Percentiles rank a stretch among this genome's conserved stretches.
These are phyloP conservation scores for Hylaeus anthracinus DNA, from an alignment of 1,140 invertebrate genomes.

Conservation along the genomic window DNA sequence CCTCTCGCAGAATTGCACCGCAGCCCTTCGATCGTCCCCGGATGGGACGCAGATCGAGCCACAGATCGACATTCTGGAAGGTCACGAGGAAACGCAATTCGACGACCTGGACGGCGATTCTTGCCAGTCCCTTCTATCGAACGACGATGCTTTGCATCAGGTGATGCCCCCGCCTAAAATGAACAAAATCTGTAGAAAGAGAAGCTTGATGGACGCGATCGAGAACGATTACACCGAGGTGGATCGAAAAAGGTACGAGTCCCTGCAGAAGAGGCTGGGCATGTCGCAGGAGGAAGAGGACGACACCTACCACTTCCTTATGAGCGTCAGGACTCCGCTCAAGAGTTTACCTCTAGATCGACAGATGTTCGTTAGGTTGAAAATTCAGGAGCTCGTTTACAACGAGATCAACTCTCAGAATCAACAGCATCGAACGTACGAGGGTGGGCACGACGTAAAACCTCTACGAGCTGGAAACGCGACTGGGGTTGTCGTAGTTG, in stretches of 20 bases:
- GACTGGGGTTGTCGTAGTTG: background rate
- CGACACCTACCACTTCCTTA: conserved; percentile 73
- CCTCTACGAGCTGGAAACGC: conserved; percentile 37
- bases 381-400: conserved; percentile 74
- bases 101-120: conserved; percentile 69
- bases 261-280: conserved; percentile 57
- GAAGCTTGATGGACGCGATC: conserved; percentile 55
- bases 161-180: conserved; percentile 59
- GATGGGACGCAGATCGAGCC: conserved; percentile 70
- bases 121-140: conserved; percentile 64
- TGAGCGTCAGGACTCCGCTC: conserved; percentile 71
- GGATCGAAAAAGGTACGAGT: conserved; percentile 64
- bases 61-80: conserved; percentile 70
- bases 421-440: conserved; percentile 58
- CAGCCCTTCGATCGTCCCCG: conserved; percentile 57
- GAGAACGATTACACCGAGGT: conserved; percentile 64
- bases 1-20: conserved; percentile 60
- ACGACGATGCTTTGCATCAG: conserved; percentile 65
- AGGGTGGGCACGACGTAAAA: conserved; percentile 60
- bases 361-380: conserved; percentile 72
- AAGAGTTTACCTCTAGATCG: conserved; percentile 70
- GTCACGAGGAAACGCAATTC: conserved; percentile 69
- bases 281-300: conserved; percentile 64
- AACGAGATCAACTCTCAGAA: conserved; percentile 69
- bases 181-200: conserved; percentile 62